Conservation (phyloP, 2,113 vertebrate species). For the Himantopus leucocephalus region DNA sequence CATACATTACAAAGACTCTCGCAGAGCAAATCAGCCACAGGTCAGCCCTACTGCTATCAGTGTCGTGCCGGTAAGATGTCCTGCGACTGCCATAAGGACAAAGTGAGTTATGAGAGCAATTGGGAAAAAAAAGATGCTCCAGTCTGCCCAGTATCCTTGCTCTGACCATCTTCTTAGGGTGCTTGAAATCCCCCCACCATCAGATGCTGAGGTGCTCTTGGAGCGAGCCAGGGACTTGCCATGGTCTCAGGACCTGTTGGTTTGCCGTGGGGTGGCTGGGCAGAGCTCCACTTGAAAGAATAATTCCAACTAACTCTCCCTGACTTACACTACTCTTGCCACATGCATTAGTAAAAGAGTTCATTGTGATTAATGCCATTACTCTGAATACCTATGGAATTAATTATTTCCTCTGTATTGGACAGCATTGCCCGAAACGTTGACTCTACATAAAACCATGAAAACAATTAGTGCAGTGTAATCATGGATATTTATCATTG, state of each 20-base stretch:
- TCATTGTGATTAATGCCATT: neutral
- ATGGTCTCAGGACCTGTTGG: neutral
- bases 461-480: constrained; percentile 15
- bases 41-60: neutral
- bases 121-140: neutral
- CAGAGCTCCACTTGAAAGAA: neutral
- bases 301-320: neutral
- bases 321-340: neutral
- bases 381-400: neutral
- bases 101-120: neutral
- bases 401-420: neutral
- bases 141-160: neutral
- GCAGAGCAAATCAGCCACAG: neutral
- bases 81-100: neutral
- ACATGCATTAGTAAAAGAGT: neutral
- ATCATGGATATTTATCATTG: neutral
- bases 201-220: neutral
- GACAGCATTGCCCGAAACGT: neutral
- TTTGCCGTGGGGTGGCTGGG: neutral
- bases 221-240: neutral
- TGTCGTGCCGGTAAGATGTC: rapidly evolving
- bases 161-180: neutral
- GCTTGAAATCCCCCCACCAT: neutral
- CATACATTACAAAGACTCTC: rapidly evolving
- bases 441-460: neutral